Percentiles rank a stretch among this genome's conserved stretches.
Conservation (phyloP, 2,888 invertebrate species). For the Oxytorus armatus region DNA sequence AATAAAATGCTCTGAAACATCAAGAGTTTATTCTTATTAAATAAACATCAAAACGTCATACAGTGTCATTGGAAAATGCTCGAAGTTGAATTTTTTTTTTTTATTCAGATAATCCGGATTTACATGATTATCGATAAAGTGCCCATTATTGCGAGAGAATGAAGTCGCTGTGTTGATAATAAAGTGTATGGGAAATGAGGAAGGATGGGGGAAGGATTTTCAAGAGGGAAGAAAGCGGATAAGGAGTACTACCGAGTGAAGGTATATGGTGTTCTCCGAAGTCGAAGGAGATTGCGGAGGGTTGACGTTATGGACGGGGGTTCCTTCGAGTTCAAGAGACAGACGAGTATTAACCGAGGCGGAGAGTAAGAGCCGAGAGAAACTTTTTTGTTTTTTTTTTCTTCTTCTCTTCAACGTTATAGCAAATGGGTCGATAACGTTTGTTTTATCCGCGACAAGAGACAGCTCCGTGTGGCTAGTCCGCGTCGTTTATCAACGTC, state of each 20-base stretch:
- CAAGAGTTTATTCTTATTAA: too few species aligned
- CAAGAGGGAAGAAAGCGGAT: conserved; percentile 24
- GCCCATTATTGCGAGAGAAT: not conserved
- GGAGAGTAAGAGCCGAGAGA: conserved; percentile 16
- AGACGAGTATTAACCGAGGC: conserved; percentile 43
- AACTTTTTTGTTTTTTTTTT: conserved; percentile 66
- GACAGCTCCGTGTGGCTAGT: conserved; percentile 67
- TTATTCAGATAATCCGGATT: not conserved
- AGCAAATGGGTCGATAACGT: conserved; percentile 76
- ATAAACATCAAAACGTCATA: too few species aligned
- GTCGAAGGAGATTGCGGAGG: conserved; percentile 62
- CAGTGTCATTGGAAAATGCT: too few species aligned
- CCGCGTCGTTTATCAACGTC: conserved; percentile 81
- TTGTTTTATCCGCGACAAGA: conserved; percentile 77
- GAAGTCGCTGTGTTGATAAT: not conserved
- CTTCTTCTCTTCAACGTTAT: conserved; percentile 64
- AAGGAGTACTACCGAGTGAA: conserved; percentile 36
- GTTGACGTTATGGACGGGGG: conserved; percentile 8
- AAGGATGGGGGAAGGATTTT: conserved; percentile 22
- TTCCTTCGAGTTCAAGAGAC: conserved; percentile 41
- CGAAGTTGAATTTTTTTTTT: too few species aligned
- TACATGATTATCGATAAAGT: not conserved
- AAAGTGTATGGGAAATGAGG: conserved; percentile 8
- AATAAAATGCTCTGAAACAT: not conserved
- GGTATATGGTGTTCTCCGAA: conserved; percentile 55